These are phyloP conservation scores for Pseudomyrmex concolor DNA, from an alignment of 1,140 invertebrate genomes.

Conservation along the genomic window DNA sequence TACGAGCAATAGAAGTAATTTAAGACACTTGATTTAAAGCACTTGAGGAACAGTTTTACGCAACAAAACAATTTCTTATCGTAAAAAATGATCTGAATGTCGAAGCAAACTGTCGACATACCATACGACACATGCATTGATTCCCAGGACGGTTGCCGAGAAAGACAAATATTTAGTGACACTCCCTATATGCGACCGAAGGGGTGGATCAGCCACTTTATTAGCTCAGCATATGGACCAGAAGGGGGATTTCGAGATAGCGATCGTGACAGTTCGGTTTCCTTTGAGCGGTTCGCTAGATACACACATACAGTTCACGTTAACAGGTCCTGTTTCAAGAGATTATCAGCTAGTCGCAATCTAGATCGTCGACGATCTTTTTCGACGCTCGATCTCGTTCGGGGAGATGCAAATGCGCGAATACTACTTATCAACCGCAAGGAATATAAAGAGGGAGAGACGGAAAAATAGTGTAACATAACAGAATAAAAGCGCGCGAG, in stretches of 20 bases:
- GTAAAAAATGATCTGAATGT: neutral
- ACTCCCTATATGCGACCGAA: constrained; percentile 72
- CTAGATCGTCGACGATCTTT: constrained; percentile 67
- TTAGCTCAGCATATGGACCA: constrained; percentile 84
- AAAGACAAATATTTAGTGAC: constrained; percentile 85
- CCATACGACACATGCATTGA: constrained; percentile 61
- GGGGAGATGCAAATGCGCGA: constrained; percentile 76
- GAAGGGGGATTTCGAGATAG: constrained; percentile 79
- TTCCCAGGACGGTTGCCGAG: constrained; percentile 79
- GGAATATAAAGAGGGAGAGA: constrained; percentile 32
- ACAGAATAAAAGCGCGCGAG: constrained; percentile 32
- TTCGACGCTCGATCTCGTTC: constrained; percentile 58
- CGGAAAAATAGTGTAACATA: neutral
- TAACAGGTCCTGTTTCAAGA: constrained; percentile 84
- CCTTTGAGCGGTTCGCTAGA: constrained; percentile 54
- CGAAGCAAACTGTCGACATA: constrained; percentile 37
- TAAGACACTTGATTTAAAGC: too few relatives aligned
- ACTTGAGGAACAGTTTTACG: too few relatives aligned
- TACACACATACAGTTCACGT: constrained; percentile 72
- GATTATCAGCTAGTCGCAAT: constrained; percentile 77
- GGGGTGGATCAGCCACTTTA: constrained; percentile 77
- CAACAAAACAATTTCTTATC: too few relatives aligned
- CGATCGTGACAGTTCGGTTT: constrained; percentile 69
- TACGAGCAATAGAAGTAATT: too few relatives aligned
- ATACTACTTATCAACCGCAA: constrained; percentile 61